A percentile compares a stretch with the other conserved stretches of the same genome.
These are phyloP conservation scores for Gopherus flavomarginatus DNA, from an alignment of 2,113 vertebrate genomes.

Conservation along the genomic window DNA sequence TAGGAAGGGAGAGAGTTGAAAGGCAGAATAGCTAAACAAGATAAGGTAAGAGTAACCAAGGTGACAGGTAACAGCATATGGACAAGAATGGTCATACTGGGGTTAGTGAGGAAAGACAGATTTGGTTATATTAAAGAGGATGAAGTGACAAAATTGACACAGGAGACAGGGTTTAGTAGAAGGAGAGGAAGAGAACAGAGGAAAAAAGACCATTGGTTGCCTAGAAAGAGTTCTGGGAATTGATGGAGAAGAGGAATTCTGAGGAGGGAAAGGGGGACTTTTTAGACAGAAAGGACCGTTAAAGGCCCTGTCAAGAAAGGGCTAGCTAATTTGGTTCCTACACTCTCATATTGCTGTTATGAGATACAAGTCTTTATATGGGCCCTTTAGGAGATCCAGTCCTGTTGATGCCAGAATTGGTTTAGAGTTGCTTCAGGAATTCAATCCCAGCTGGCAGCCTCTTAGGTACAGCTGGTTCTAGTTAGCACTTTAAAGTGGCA, in stretches of 20 bases:
- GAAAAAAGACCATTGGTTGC: not conserved
- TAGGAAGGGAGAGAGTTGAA: not conserved
- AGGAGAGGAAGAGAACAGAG: not conserved
- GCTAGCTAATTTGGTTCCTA: not conserved
- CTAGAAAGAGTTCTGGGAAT: not conserved
- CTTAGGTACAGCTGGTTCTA: too few relatives aligned
- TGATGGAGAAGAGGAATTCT: not conserved
- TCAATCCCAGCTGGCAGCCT: too few relatives aligned
- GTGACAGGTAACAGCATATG: not conserved
- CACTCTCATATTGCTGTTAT: not conserved
- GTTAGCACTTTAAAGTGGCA: too few relatives aligned
- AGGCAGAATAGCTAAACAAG: not conserved
- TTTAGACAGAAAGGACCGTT: not conserved
- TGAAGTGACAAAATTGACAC: not conserved
- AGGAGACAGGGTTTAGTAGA: not conserved
- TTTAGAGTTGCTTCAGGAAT: too few relatives aligned
- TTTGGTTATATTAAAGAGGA: not conserved
- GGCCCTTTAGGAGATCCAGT: too few relatives aligned
- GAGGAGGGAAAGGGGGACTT: not conserved
- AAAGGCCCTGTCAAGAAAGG: not conserved
- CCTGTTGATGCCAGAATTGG: too few relatives aligned
- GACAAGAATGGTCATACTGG: not conserved
- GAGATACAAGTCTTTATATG: not conserved
- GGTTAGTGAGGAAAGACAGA: not conserved
- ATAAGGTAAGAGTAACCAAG: not conserved